Conservation (phyloP, 2,113 vertebrate species). For the Rhadina sibilatrix region DNA sequence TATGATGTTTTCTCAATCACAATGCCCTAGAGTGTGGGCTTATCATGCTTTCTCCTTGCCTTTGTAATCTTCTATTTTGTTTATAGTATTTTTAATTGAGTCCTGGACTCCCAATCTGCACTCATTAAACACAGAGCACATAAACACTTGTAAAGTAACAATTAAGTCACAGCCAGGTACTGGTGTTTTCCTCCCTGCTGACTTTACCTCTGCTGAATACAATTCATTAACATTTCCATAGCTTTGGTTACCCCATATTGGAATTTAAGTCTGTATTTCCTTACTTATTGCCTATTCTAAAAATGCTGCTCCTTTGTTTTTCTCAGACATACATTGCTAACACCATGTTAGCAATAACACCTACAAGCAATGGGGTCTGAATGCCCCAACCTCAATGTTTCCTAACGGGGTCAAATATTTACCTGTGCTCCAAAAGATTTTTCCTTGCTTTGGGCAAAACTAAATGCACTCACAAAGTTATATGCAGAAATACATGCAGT, state of each 20-base stretch:
- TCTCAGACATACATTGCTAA: neutral
- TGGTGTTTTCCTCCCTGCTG: constrained; percentile 51
- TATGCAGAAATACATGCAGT: neutral
- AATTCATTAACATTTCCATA: constrained; percentile 55
- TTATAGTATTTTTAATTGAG: constrained; percentile 60
- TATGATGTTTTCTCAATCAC: neutral
- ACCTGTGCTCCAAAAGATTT: neutral
- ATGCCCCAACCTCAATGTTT: neutral
- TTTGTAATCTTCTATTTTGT: constrained; percentile 22
- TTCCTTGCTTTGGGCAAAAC: neutral
- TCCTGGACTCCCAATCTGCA: constrained; percentile 46
- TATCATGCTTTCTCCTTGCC: neutral
- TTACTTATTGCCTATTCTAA: neutral
- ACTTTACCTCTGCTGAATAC: constrained; percentile 32
- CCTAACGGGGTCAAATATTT: neutral
- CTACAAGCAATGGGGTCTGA: neutral
- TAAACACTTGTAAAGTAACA: constrained; percentile 51
- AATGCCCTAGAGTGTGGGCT: neutral
- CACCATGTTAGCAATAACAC: neutral
- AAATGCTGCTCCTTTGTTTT: neutral
- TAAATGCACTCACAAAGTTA: neutral
- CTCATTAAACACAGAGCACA: constrained; percentile 40
- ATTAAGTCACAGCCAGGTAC: constrained; percentile 63
- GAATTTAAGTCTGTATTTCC: constrained; percentile 5
- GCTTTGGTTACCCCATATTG: constrained; percentile 19